Base-by-base conservation (phyloP, 2,888 invertebrate genomes). In the Heteromurus nitidus region DNA sequence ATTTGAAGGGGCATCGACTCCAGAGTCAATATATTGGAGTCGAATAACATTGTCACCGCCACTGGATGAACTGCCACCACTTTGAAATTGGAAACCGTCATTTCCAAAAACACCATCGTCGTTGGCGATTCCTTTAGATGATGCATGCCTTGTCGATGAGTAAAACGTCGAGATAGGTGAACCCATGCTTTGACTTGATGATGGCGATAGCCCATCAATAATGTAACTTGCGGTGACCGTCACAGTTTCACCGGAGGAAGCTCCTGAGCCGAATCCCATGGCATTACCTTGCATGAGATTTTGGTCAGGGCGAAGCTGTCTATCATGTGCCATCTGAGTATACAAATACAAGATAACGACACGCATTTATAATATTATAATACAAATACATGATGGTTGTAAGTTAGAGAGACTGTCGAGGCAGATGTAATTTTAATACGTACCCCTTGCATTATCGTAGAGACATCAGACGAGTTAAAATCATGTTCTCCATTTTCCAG, bases 1-100 rank as follows among this genome's bases (percentile, higher is more conserved):
- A 55, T 88, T 16, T 24, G 55, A 88, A 2, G 88, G 84, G 0
- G 85, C 62, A 13, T 75, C 69, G 5, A 68, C 18, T 44, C 69
- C 47, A 2, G 72, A 26, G 22, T 68, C 62, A 7, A 67, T 68
- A 5, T 70, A 80, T 9, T 83, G 80, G 16, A 75, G 82, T 22
- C 76, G 31, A 44, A 76, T 76, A 44, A 76, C 76, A 69, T 76
- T 76, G 42, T 76, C 47, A 31, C 50, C 50, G 31, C 69, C 76
- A 13, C 80, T 58, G 7, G 83, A 72, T 31, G 82, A 22, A 62
- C 70, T 42, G 62, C 70, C 62, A 16, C 7, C n/a, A 3, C 16
- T 47, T 16, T 47, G 7, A 7, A 55, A 7, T 26, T 26, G 24
- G 20, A 55, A 55, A 3, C 55, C 26, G 3, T 55, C 55, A 70